Percentiles rank a stretch among this genome's conserved stretches.
Evolutionary conservation across 2,797 vertebrate genomes (phyloP).

Genomic region (Aldrovandia affinis): DNA sequence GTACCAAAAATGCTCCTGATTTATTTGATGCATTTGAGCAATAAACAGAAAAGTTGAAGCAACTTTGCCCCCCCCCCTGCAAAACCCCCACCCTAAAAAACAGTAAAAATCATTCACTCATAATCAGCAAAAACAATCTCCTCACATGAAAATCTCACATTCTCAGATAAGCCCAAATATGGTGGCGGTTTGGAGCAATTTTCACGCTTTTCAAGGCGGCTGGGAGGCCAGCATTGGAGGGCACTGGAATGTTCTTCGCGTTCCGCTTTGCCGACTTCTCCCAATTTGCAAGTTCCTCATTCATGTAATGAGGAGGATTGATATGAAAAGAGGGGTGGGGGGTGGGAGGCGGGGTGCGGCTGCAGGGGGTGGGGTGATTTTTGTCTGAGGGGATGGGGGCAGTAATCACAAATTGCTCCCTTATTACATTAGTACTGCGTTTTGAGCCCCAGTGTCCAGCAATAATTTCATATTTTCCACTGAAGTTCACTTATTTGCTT

Average conservation of each 20-base stretch:
- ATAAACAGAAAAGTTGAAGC: not conserved
- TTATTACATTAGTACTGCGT: slow-evolving; percentile 43
- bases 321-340: slow-evolving; percentile 15
- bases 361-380: slow-evolving; percentile 7
- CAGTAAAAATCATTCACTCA: not conserved
- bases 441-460: slow-evolving; percentile 29
- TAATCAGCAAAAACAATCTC: not conserved
- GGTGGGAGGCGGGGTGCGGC: slow-evolving; percentile 2
- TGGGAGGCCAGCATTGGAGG: not conserved
- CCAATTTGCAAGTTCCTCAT: slow-evolving; percentile 6
- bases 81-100: not conserved
- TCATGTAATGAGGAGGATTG: slow-evolving; percentile 16
- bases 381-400: slow-evolving; percentile 32
- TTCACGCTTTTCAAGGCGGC: not conserved
- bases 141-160: no score
- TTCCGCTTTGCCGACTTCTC: not conserved
- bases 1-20: not conserved
- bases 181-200: not conserved
- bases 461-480: slow-evolving; percentile 35
- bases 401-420: slow-evolving; percentile 42
- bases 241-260: not conserved
- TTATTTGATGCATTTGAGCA: no score
- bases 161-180: not conserved
- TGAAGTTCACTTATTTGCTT: slow-evolving; percentile 40
- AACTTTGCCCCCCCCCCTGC: not conserved